These are phyloP conservation scores for Python bivittatus DNA, from an alignment of 2,113 vertebrate genomes.

Conservation along the genomic window DNA sequence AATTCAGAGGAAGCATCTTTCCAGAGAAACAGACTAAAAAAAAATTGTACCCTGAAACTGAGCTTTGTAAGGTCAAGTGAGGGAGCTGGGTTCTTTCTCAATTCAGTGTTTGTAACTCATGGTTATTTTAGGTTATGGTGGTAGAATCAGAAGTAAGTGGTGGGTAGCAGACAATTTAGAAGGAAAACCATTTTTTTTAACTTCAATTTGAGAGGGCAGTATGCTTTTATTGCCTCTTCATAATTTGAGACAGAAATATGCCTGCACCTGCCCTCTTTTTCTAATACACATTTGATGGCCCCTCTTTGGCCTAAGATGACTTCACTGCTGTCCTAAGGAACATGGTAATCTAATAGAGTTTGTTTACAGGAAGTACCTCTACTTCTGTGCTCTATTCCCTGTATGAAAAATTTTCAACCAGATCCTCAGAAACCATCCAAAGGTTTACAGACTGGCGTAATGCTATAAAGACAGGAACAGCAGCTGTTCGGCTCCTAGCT, in stretches of 20 bases:
- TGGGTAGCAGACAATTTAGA: not conserved
- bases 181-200: not conserved
- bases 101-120: not conserved
- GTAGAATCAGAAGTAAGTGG: not conserved
- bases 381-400: conserved; percentile 12
- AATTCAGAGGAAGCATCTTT: not conserved
- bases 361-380: conserved; percentile 33
- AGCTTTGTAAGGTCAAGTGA: not conserved
- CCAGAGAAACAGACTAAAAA: not conserved
- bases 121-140: not conserved
- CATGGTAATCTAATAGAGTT: conserved; percentile 29
- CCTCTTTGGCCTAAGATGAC: conserved; percentile 17
- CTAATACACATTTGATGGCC: not conserved
- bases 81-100: no score
- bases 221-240: not conserved
- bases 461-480: conserved; percentile 30
- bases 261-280: not conserved
- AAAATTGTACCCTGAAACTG: not conserved
- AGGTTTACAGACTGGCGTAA: conserved; percentile 33
- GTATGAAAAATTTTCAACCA: conserved; percentile 19
- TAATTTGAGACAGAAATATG: not conserved
- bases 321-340: not conserved
- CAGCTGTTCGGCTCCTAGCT: conserved; percentile 14
- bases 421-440: conserved; percentile 26
- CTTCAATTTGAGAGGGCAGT: not conserved